Base-by-base conservation (phyloP, 2,113 vertebrate species). In the Spilogale gracilis region DNA sequence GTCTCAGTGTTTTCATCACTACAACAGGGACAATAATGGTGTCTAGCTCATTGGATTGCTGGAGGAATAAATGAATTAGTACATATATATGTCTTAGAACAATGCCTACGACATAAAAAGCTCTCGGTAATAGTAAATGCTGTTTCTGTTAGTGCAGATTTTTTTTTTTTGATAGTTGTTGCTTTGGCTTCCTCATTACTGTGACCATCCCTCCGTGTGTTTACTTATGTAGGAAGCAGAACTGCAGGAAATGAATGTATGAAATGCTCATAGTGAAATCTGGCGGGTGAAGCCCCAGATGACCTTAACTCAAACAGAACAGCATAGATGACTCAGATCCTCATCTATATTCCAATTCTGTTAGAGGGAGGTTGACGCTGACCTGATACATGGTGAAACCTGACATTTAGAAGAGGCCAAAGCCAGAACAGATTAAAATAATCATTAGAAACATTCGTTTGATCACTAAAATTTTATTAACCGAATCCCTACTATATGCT, bases 291-390 rank as follows among this genome's bases (percentile, higher is more conserved):
- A 96, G 43, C 21, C 56, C 95, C 84, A 83, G 90, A 95, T 94
- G 83, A 96, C 86, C 87, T 97, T 94, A 97, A 97, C 96, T 96
- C 97, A 92, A 97, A 95, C 50, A 73, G 83, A 96, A 97, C 56
- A 97, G 85, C 65, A 84, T 96, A 96, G 94, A 94, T 96, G 94
- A 94, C 52, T 94, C 87, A 92, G 76, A 71, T 45, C 52, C 61
- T 97, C 79, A 84, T 96, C 90, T 97, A 60, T 96, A 97, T 96
- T 93, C 67, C 90, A 48, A 84, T 84, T 97, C 95, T 95, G 80
- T 84, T 90, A 90, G 27, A 80, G 67, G 58, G 67, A 95, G 61
- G 32, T 92, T 80, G 45, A 45, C 92, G 38, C 67, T 2, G 38
- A 97, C 65, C 61, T 76, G 58, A 87, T 96, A 90, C 80, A 94